Base-by-base conservation (phyloP, 2,113 vertebrate genomes). In the Lophius piscatorius region DNA sequence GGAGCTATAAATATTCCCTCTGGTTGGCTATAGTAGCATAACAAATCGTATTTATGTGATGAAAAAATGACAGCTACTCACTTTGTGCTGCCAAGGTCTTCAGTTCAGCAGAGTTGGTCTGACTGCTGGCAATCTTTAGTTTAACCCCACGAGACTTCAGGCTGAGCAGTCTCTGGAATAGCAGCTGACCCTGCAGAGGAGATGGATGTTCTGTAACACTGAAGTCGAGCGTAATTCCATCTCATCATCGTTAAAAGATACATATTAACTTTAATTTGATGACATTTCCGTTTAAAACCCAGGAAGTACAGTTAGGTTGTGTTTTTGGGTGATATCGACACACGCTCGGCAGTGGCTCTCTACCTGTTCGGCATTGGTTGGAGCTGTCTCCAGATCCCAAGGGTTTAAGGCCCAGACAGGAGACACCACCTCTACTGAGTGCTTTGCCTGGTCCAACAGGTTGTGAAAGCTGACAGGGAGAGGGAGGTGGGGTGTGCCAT, bases 361-460 rank as follows among this genome's bases (percentile, higher is more conserved):
- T 92, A 95, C 94, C 94, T 95, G 93, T 73, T 90, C 92, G 65
- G 90, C 90, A 66, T 77, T 84, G 73, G 84, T 90, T 12, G 76
- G 49, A 21, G 72, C 88, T 82, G 92, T 88, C 85, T 93, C 91
- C 80, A 85, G 82, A 38, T 94, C 81, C 68, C 69, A 66, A 33
- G 82, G 51, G 61, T 71, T 89, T 36, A 91, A 69, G 48, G 76
- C 87, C 94, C 94, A 97, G 69, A 93, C 92, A 65, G 95, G 94
- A 70, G 95, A 97, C 24, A 97, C 95, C 77, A 97, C 91, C 87
- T 97, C 94, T 58, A 97, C 89, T 33, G 95, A 94, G 79, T 90
- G 90, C 89, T 91, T 89, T 51, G 94, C 95, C 87, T 91, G 90
- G 63, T 93, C 93, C 92, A 97, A 84, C 70, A 97, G 91, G 46